These are phyloP conservation scores for Valencia hispanica DNA, from an alignment of 2,797 vertebrate species.

Conservation along the genomic window DNA sequence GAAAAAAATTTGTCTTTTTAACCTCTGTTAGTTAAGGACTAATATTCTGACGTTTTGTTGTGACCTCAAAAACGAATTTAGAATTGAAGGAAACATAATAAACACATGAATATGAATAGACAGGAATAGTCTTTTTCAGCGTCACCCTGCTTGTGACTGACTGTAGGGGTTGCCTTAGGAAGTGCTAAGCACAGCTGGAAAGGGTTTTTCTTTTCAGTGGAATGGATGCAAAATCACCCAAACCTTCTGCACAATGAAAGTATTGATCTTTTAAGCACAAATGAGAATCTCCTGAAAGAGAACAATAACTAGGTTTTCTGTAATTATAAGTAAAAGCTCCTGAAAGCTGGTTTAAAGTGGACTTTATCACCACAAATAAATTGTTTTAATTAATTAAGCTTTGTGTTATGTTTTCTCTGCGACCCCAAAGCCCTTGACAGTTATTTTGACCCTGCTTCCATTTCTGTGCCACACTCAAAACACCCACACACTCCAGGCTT, in stretches of 20 bases:
- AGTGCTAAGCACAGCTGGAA: slow-evolving; percentile 16
- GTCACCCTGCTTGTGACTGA: neutral
- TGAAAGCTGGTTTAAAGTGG: neutral
- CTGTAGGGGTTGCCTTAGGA: slow-evolving; percentile 21
- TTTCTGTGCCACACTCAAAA: slow-evolving; percentile 44
- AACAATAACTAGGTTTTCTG: neutral
- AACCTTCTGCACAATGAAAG: slow-evolving; percentile 12
- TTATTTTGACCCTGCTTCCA: slow-evolving; percentile 34
- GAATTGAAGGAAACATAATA: slow-evolving; percentile 11
- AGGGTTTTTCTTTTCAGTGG: slow-evolving; percentile 37
- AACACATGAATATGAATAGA: neutral
- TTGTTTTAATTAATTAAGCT: slow-evolving; percentile 27
- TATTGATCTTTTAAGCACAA: slow-evolving; percentile 30
- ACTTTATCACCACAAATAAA: slow-evolving; percentile 21
- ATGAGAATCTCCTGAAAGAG: slow-evolving; percentile 4
- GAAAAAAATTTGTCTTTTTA: slow-evolving; percentile 16
- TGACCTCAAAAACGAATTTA: slow-evolving; percentile 20
- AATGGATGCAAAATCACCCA: slow-evolving; percentile 14
- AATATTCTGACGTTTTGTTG: slow-evolving; percentile 19
- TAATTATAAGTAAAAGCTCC: slow-evolving; percentile 21
- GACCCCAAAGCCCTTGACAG: slow-evolving; percentile 14
- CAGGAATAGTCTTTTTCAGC: neutral
- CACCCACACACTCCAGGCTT: slow-evolving; percentile 52
- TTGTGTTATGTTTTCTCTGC: slow-evolving; percentile 28
- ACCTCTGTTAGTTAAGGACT: slow-evolving; percentile 9